These are phyloP conservation scores for Caenorhabditis remanei DNA, from an alignment of 1,140 invertebrate genomes.

Conservation along the genomic window DNA sequence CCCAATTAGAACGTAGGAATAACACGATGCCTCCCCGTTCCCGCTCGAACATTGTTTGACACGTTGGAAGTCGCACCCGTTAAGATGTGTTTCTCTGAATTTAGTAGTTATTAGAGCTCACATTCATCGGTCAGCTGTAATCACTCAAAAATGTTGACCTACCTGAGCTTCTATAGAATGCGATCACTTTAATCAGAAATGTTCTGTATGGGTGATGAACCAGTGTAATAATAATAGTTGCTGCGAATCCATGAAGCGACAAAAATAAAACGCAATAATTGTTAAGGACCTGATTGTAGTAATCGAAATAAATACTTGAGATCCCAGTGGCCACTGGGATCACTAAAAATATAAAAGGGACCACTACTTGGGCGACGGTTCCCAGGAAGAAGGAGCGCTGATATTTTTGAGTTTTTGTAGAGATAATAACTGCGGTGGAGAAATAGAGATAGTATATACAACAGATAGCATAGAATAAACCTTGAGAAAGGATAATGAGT, in stretches of 20 bases:
- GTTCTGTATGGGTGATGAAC: too few relatives aligned
- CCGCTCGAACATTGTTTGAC: too few relatives aligned
- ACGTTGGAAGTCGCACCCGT: too few relatives aligned
- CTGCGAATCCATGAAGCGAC: conserved; percentile 17
- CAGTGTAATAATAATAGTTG: background rate
- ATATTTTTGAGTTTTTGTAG: conserved; percentile 6
- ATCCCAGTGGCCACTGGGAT: background rate
- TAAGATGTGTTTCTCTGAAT: too few relatives aligned
- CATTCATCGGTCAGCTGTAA: too few relatives aligned
- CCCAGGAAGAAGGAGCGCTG: conserved; percentile 12
- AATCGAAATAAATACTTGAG: background rate
- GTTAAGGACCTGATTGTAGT: conserved; percentile 5
- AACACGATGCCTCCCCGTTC: too few relatives aligned
- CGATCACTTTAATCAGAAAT: too few relatives aligned
- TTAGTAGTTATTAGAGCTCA: too few relatives aligned
- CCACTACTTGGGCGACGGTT: background rate
- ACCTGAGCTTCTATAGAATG: too few relatives aligned
- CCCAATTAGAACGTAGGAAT: too few relatives aligned
- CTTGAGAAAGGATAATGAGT: background rate
- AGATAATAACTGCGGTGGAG: background rate
- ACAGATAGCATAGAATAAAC: background rate
- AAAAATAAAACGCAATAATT: background rate
- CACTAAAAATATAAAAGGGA: background rate
- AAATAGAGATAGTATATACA: conserved; percentile 18
- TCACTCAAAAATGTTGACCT: too few relatives aligned